Percentiles rank a stretch among this genome's conserved stretches.
Evolutionary conservation across 2,888 invertebrate species (phyloP).

Genomic region (Cabera pusaria): DNA sequence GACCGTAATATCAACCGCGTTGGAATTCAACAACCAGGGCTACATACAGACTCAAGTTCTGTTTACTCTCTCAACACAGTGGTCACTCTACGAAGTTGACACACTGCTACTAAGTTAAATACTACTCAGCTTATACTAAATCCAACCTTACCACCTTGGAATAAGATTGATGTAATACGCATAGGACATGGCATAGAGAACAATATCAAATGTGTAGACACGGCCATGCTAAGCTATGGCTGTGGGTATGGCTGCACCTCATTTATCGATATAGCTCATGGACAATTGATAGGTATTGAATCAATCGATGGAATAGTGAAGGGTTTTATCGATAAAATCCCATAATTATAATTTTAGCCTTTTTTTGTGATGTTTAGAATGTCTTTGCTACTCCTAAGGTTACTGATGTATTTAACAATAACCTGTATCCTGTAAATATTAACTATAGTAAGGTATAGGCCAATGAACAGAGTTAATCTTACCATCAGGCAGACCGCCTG

Average conservation of each 20-base stretch:
- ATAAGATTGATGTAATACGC: background rate
- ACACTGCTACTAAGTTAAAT: no score
- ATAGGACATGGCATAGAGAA: slow-evolving; percentile 6
- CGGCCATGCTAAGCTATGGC: slow-evolving; percentile 49
- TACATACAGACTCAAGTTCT: slow-evolving; percentile 7
- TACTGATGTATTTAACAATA: no score
- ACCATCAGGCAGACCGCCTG: no score
- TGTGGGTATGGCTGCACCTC: slow-evolving; percentile 34
- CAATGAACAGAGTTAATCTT: no score
- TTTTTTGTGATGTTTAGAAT: no score
- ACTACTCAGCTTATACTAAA: no score
- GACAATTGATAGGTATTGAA: slow-evolving; percentile 37
- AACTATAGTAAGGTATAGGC: no score
- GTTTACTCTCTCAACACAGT: slow-evolving; percentile 9
- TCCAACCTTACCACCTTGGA: background rate
- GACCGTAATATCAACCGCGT: no score
- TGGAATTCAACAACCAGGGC: no score
- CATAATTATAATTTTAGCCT: no score
- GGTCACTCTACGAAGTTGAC: slow-evolving; percentile 26
- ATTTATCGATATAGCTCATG: slow-evolving; percentile 57
- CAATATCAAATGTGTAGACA: slow-evolving; percentile 39
- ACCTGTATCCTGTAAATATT: no score
- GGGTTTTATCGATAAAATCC: slow-evolving; percentile 12
- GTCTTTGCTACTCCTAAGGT: no score
- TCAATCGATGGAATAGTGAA: slow-evolving; percentile 23